phyloP scores from a whole-genome alignment of 2,797 vertebrate genomes.

The Columba guinea region DNA sequence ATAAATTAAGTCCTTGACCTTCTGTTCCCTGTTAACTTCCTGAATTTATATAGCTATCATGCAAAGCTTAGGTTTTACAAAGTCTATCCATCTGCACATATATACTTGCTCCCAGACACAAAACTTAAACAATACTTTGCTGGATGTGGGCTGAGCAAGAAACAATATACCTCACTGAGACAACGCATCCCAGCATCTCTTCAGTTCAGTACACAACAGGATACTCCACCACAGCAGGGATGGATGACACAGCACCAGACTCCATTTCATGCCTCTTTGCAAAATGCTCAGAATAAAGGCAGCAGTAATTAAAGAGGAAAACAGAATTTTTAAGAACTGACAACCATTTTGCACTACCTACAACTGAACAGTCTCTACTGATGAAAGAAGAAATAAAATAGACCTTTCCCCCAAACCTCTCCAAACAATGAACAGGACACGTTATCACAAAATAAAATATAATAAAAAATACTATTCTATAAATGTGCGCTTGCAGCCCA shows the following conservation, averaged over 20 bases:
- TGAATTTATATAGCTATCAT: slow-evolving; percentile 11
- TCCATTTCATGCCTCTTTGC: background rate
- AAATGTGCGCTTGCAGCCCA: no score
- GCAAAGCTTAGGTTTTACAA: background rate
- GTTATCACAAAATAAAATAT: background rate
- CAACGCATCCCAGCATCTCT: background rate
- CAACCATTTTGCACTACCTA: background rate
- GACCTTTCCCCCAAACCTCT: background rate
- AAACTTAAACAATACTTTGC: slow-evolving; percentile 7
- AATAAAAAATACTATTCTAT: background rate
- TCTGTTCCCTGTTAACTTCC: slow-evolving; percentile 36
- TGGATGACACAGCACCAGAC: background rate
- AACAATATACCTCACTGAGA: background rate
- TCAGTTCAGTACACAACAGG: background rate
- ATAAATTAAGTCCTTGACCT: slow-evolving; percentile 26
- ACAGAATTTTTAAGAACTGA: background rate
- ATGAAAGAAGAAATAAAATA: background rate
- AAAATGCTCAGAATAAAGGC: background rate
- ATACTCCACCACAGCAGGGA: background rate
- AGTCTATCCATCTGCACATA: background rate
- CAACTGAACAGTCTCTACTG: background rate
- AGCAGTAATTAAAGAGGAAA: background rate
- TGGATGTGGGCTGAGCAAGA: background rate
- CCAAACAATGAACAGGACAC: background rate
- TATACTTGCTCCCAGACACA: background rate